Evolutionary conservation across 2,797 vertebrate species (phyloP).

Genomic region (Onychomys torridus): DNA sequence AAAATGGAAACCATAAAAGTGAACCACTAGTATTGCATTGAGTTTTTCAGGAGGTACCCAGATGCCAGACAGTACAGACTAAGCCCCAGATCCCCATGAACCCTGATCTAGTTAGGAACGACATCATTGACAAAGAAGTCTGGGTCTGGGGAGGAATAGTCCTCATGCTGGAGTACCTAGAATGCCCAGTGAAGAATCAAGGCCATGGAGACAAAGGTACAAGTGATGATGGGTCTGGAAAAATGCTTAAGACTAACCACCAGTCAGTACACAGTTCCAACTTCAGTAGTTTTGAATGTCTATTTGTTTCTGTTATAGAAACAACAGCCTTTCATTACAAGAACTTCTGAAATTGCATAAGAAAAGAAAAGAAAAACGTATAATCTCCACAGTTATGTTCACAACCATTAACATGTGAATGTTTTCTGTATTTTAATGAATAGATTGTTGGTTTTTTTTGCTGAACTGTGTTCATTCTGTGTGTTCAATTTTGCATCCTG

Average conservation of each 20-base stretch:
- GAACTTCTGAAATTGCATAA: slow-evolving; percentile 54
- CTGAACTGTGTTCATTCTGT: slow-evolving; percentile 32
- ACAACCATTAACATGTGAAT: slow-evolving; percentile 35
- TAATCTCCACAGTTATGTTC: slow-evolving; percentile 36
- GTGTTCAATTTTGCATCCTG: neutral
- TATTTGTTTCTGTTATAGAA: slow-evolving; percentile 49
- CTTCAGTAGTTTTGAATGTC: neutral
- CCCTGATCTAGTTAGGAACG: neutral
- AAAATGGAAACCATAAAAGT: neutral
- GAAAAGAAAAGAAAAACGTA: slow-evolving; percentile 47
- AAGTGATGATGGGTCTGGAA: neutral
- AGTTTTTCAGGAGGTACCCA: neutral
- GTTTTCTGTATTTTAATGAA: slow-evolving; percentile 64
- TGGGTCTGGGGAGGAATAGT: neutral
- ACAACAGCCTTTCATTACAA: slow-evolving; percentile 17
- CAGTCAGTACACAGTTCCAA: neutral
- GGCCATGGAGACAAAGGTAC: neutral
- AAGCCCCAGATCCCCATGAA: neutral
- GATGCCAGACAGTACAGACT: neutral
- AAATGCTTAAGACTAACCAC: neutral
- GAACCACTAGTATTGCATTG: neutral
- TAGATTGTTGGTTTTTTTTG: slow-evolving; percentile 49
- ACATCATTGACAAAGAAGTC: neutral
- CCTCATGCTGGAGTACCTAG: neutral
- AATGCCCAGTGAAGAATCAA: neutral